A percentile compares a stretch with the other conserved stretches of the same genome.
phyloP scores from a whole-genome alignment of 2,888 invertebrate genomes.

The Mythimna impura region DNA sequence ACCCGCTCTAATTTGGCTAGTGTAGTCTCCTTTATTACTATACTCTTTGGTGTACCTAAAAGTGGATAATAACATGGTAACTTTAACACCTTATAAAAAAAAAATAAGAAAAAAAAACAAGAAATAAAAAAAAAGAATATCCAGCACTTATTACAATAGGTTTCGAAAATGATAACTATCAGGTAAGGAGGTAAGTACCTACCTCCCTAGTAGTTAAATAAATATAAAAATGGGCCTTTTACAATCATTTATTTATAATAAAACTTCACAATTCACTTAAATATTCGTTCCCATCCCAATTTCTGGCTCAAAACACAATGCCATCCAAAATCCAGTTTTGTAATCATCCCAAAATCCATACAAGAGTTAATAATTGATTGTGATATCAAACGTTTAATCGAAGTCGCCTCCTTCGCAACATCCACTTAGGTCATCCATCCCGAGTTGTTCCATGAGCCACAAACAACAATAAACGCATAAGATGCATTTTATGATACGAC shows the following conservation, averaged over 20 bases:
- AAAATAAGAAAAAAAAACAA: no score
- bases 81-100: no score
- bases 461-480: constrained; percentile 66
- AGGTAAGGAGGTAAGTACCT: no score
- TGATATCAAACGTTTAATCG: background rate
- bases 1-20: no score
- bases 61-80: no score
- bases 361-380: background rate
- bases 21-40: no score
- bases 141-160: no score
- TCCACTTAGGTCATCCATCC: constrained; percentile 26
- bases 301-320: background rate
- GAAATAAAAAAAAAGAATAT: no score
- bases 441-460: constrained; percentile 67
- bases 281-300: background rate
- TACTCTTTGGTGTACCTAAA: no score
- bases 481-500: constrained; percentile 67
- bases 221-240: background rate
- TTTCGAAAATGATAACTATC: no score
- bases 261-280: background rate
- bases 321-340: background rate
- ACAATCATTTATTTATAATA: background rate
- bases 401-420: background rate
- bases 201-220: background rate
- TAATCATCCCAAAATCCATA: background rate